phyloP scores from a whole-genome alignment of 2,797 vertebrate species.

The Sebastes cheni region DNA sequence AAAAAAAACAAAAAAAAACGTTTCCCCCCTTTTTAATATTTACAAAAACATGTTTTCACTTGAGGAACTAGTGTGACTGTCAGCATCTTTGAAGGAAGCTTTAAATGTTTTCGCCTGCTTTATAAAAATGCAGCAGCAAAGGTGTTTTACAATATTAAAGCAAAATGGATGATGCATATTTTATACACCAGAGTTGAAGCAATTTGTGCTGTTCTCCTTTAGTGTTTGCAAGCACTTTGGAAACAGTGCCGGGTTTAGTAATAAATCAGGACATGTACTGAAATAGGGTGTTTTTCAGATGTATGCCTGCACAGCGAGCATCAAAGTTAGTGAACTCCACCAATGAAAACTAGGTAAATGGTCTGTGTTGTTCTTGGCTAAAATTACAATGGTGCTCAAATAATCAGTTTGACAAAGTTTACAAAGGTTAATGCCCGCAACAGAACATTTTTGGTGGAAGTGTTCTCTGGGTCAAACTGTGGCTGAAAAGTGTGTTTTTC shows the following conservation, averaged over 20 bases:
- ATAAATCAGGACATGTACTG: neutral
- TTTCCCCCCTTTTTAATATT: neutral
- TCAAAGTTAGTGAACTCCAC: neutral
- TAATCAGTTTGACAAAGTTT: neutral
- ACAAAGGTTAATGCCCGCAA: neutral
- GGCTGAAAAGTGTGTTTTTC: no score
- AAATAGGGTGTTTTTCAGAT: neutral
- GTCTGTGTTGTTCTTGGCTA: neutral
- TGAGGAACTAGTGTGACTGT: neutral
- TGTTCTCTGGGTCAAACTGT: no score
- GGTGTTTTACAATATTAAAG: neutral
- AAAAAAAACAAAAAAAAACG: neutral
- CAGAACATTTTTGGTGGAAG: neutral
- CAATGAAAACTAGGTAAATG: neutral
- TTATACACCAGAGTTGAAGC: neutral
- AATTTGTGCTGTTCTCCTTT: neutral
- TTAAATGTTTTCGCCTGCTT: neutral
- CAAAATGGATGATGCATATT: slow-evolving; percentile 8
- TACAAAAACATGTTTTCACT: neutral
- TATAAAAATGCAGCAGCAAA: neutral
- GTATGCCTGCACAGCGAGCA: neutral
- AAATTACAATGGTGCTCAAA: neutral
- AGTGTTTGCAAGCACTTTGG: neutral
- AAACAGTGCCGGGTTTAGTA: neutral
- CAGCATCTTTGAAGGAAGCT: neutral